phyloP scores from a whole-genome alignment of 1,140 invertebrate species.

The Nilaparvata lugens region DNA sequence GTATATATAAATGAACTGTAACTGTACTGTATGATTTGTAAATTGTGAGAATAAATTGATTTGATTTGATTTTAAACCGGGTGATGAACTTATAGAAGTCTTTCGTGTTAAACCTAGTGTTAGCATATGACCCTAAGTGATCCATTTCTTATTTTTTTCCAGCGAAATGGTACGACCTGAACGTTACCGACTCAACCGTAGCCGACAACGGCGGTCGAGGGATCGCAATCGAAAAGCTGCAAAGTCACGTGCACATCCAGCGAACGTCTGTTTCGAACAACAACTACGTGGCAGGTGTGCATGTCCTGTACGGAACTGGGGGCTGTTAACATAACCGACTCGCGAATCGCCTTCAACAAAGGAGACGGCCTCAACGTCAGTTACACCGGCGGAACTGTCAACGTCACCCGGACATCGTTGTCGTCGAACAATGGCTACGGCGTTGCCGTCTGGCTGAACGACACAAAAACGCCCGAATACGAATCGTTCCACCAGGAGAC shows the following conservation, averaged over 20 bases:
- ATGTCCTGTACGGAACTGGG: slow-evolving; percentile 77
- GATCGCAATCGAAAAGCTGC: slow-evolving; percentile 71
- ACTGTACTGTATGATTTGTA: too few relatives aligned
- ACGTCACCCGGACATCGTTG: slow-evolving; percentile 71
- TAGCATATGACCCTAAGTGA: too few relatives aligned
- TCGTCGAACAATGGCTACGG: slow-evolving; percentile 76
- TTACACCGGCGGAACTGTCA: slow-evolving; percentile 79
- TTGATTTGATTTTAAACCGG: too few relatives aligned
- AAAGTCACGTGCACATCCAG: slow-evolving; percentile 70
- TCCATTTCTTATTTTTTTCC: slow-evolving; percentile 25
- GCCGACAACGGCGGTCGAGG: slow-evolving; percentile 89
- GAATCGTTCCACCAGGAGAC: slow-evolving; percentile 72
- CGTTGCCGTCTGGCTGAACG: slow-evolving; percentile 64
- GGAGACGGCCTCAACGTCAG: slow-evolving; percentile 89
- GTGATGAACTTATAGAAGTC: too few relatives aligned
- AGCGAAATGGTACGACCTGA: slow-evolving; percentile 79
- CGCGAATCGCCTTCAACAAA: slow-evolving; percentile 79
- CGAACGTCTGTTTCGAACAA: slow-evolving; percentile 76
- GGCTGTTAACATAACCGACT: slow-evolving; percentile 87
- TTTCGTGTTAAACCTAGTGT: too few relatives aligned
- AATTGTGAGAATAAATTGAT: too few relatives aligned
- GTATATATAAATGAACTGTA: too few relatives aligned
- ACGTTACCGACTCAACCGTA: slow-evolving; percentile 74
- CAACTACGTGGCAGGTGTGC: slow-evolving; percentile 72
- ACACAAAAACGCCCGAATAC: slow-evolving; percentile 69